phyloP scores from a whole-genome alignment of 2,113 vertebrate species.

The Peromyscus leucopus region DNA sequence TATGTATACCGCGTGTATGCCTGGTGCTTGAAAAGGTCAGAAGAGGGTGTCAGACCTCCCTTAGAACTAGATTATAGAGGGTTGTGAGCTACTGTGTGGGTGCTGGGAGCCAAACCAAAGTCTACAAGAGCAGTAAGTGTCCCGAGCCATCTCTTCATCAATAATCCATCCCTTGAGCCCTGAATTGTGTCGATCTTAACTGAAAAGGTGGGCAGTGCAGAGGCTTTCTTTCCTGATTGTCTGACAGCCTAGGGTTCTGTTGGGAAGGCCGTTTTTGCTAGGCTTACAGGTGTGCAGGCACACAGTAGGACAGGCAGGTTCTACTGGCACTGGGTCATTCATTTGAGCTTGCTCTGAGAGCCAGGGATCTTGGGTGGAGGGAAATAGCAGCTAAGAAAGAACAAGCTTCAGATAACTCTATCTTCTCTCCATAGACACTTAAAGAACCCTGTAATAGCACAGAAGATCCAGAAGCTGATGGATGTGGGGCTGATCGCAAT shows the following conservation, averaged over 20 bases:
- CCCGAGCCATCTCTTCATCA: not conserved
- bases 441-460: slow-evolving; percentile 96
- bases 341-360: not conserved
- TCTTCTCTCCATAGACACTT: slow-evolving; percentile 89
- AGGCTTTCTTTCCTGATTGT: not conserved
- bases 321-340: too few relatives aligned
- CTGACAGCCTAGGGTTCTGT: not conserved
- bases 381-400: not conserved
- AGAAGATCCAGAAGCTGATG: slow-evolving; percentile 98
- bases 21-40: not conserved
- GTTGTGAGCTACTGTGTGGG: not conserved
- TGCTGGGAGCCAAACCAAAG: not conserved
- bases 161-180: not conserved
- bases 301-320: not conserved
- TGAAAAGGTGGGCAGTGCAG: not conserved
- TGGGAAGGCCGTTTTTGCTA: not conserved
- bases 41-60: not conserved
- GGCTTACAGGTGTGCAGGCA: not conserved
- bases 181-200: not conserved
- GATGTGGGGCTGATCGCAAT: slow-evolving; percentile 96
- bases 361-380: too few relatives aligned
- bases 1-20: not conserved
- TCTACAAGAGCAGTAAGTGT: not conserved
- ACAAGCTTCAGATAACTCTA: not conserved
- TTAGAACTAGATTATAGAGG: not conserved